Conservation (phyloP, 2,888 invertebrate genomes). For the Cybosia mesomella region DNA sequence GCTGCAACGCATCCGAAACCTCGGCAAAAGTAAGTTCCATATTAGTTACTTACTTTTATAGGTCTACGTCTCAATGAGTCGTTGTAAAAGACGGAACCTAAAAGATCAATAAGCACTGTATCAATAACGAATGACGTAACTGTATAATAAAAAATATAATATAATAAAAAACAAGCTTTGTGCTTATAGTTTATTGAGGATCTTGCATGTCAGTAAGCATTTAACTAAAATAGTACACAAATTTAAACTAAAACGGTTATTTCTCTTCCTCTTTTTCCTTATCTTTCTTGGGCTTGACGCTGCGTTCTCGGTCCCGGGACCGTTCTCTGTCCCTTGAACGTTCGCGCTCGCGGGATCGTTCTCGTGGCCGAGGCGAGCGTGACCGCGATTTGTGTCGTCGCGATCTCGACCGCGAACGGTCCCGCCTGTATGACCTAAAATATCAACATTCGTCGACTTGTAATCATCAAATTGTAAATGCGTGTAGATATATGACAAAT, state of each 20-base stretch:
- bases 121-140: too few relatives aligned
- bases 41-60: too few relatives aligned
- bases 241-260: conserved; percentile 61
- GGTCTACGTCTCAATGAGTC: too few relatives aligned
- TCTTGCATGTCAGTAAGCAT: conserved; percentile 19
- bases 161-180: conserved; percentile 5
- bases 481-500: too few relatives aligned
- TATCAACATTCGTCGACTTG: neutral
- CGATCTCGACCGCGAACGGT: conserved; percentile 89
- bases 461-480: conserved; percentile 8
- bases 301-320: conserved; percentile 77
- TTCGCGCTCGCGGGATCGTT: conserved; percentile 79
- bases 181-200: conserved; percentile 41
- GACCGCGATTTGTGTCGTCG: conserved; percentile 91
- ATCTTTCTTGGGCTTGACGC: conserved; percentile 85
- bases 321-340: conserved; percentile 72
- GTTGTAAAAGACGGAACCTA: too few relatives aligned
- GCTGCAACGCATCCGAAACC: too few relatives aligned
- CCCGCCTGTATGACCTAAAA: conserved; percentile 88
- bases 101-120: too few relatives aligned
- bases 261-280: conserved; percentile 92
- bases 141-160: too few relatives aligned
- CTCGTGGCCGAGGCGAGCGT: conserved; percentile 88
- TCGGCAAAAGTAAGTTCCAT: too few relatives aligned
- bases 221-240: conserved; percentile 16